phyloP scores from a whole-genome alignment of 1,140 invertebrate genomes.

The Acromyrmex echinatior region DNA sequence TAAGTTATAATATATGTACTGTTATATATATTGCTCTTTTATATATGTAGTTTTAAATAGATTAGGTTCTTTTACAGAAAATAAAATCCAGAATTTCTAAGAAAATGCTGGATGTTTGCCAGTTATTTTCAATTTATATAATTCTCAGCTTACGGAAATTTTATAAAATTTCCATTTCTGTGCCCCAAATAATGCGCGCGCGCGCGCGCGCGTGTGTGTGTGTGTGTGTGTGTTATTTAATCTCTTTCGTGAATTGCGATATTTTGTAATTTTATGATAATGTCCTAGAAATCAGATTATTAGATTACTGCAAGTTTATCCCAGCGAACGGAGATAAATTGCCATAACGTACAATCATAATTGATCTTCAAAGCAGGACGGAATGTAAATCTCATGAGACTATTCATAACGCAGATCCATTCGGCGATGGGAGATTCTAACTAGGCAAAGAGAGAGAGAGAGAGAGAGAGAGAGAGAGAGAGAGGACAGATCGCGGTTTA shows the following conservation, averaged over 20 bases:
- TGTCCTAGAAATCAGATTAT: constrained; percentile 9
- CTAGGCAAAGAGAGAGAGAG: constrained; percentile 32
- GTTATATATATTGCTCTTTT: not conserved
- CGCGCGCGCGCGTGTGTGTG: too few relatives aligned
- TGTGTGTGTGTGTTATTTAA: not conserved
- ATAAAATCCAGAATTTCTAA: not conserved
- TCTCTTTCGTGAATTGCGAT: not conserved
- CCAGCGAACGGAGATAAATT: constrained; percentile 56
- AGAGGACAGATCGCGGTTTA: constrained; percentile 61
- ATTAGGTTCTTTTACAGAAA: not conserved
- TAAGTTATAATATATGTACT: too few relatives aligned
- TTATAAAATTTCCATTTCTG: not conserved
- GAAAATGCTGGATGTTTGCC: not conserved
- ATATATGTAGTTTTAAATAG: not conserved
- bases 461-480: too few relatives aligned
- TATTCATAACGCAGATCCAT: constrained; percentile 69
- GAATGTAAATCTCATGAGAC: constrained; percentile 70
- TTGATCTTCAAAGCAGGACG: constrained; percentile 45
- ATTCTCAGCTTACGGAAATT: not conserved
- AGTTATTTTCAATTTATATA: not conserved
- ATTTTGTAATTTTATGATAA: not conserved
- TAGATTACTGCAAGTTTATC: not conserved
- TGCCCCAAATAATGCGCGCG: too few relatives aligned
- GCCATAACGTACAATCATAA: constrained; percentile 59
- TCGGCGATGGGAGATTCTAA: constrained; percentile 44